These are phyloP conservation scores for Odontothrips loti DNA, from an alignment of 2,888 invertebrate species.

Conservation along the genomic window DNA sequence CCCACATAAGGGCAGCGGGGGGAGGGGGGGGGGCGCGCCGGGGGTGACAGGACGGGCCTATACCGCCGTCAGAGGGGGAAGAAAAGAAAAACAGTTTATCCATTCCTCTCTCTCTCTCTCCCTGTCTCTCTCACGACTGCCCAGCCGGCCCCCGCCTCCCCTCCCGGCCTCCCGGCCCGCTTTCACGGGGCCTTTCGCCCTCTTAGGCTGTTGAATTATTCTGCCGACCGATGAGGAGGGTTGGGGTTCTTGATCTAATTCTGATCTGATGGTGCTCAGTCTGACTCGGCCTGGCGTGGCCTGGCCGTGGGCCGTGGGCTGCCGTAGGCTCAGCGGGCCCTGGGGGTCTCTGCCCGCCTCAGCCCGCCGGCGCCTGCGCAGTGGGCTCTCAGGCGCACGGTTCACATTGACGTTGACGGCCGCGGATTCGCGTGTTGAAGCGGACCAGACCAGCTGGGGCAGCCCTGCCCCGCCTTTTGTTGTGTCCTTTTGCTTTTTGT, in stretches of 20 bases:
- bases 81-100: not conserved
- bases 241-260: not conserved
- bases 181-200: not conserved
- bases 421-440: too few relatives aligned
- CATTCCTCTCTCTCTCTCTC: too few relatives aligned
- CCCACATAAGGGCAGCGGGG: not conserved
- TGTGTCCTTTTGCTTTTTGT: too few relatives aligned
- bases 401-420: too few relatives aligned
- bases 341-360: not conserved
- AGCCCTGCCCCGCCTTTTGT: too few relatives aligned
- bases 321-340: too few relatives aligned
- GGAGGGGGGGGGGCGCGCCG: not conserved
- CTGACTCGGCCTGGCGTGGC: not conserved
- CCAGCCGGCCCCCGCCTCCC: not conserved
- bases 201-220: not conserved
- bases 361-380: not conserved
- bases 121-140: not conserved
- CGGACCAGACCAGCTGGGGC: too few relatives aligned
- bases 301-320: too few relatives aligned
- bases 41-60: not conserved
- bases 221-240: not conserved
- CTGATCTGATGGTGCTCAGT: not conserved
- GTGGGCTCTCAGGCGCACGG: too few relatives aligned
- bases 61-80: not conserved
- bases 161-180: not conserved